Evolutionary conservation across 2,888 invertebrate genomes (phyloP).

Genomic region (Mesodorylaimus sp.): DNA sequence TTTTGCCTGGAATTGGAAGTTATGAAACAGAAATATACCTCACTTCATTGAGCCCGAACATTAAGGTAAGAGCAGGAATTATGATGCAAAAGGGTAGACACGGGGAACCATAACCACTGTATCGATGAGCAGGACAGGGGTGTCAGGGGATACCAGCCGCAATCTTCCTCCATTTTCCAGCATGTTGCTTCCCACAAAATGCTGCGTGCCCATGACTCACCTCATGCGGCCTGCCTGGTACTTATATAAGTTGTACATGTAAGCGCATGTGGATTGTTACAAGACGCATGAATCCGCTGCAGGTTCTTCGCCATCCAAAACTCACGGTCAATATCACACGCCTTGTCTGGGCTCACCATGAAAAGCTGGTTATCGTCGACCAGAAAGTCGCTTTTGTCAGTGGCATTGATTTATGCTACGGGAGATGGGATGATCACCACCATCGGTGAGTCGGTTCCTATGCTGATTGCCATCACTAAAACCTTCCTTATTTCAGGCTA

Average conservation of each 20-base stretch:
- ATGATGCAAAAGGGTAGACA: not conserved
- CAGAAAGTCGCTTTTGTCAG: conserved; percentile 83
- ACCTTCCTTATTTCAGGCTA: too few species aligned
- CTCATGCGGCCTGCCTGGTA: too few species aligned
- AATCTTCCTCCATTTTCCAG: too few species aligned
- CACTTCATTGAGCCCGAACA: conserved; percentile 43
- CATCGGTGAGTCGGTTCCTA: conserved; percentile 59
- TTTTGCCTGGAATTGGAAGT: conserved; percentile 80
- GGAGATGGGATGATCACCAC: conserved; percentile 78
- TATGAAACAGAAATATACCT: conserved; percentile 77
- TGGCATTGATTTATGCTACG: conserved; percentile 90
- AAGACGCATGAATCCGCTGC: too few species aligned
- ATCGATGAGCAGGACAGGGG: too few species aligned
- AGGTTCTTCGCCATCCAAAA: conserved; percentile 89
- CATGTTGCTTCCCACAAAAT: too few species aligned
- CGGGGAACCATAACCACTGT: too few species aligned
- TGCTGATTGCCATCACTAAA: too few species aligned
- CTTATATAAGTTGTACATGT: too few species aligned
- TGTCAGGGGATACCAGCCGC: too few species aligned
- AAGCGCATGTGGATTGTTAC: too few species aligned
- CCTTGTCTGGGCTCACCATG: conserved; percentile 86
- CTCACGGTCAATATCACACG: conserved; percentile 44
- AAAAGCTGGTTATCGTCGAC: conserved; percentile 85
- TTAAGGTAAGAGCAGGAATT: conserved; percentile 31
- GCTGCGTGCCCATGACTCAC: too few species aligned